phyloP scores from a whole-genome alignment of 1,140 invertebrate species.

The Carcinoscorpius rotundicauda region DNA sequence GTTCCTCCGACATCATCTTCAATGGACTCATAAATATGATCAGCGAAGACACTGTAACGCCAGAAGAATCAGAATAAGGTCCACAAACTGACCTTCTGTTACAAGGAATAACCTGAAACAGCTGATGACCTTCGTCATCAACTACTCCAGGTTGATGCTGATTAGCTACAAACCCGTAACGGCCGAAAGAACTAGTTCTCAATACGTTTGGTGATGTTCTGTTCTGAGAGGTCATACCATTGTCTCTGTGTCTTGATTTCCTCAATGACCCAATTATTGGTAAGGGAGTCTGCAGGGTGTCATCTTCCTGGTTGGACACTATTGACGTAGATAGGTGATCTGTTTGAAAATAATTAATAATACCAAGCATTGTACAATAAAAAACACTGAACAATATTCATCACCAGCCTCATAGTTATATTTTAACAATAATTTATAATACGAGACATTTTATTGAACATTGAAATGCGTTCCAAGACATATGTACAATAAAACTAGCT shows the following conservation, averaged over 20 bases:
- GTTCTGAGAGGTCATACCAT: neutral
- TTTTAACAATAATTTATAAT: too few species aligned
- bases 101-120: slow-evolving; percentile 3
- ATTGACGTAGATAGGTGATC: slow-evolving; percentile 2
- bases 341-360: neutral
- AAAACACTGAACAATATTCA: too few species aligned
- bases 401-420: too few species aligned
- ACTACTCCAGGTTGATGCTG: slow-evolving; percentile 1
- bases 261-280: neutral
- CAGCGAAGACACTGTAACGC: slow-evolving; percentile 9
- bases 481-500: too few species aligned
- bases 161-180: neutral
- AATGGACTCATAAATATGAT: slow-evolving; percentile 24
- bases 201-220: slow-evolving; percentile 1
- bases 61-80: slow-evolving; percentile 2
- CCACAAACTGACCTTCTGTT: slow-evolving; percentile 1
- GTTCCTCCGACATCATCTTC: slow-evolving; percentile 18
- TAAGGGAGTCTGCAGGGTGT: neutral
- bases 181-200: slow-evolving; percentile 1
- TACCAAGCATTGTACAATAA: neutral
- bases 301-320: slow-evolving; percentile 1
- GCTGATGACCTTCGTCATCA: slow-evolving; percentile 7
- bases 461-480: too few species aligned
- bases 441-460: too few species aligned
- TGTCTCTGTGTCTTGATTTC: neutral